Base-by-base conservation (phyloP, 2,797 vertebrate species). In the Periophthalmus magnuspinnatus region DNA sequence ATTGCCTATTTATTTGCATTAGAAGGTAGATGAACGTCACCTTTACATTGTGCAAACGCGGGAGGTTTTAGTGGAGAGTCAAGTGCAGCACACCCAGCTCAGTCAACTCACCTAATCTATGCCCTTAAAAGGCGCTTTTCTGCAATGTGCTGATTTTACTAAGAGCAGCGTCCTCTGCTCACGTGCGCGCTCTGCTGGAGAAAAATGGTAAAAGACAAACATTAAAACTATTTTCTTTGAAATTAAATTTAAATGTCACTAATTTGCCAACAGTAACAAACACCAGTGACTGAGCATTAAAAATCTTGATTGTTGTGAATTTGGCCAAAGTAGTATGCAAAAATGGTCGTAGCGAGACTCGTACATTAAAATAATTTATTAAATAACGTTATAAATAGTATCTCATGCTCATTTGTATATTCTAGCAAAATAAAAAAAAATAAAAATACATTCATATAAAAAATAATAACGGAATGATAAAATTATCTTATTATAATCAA, bases 121-220 rank as follows among this genome's bases (percentile, higher is more conserved):
- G 92, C 89, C 93, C 92, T 92, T 93, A 93, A 91, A 93, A 93
- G 92, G 93, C 84, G 78, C 77, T 90, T 86, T 91, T 83, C 67
- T 68, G 60, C 82, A 47, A 84, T 77, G 71, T 84, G 73, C 81
- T 68, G 68, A 69, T 77, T 75, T 73, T 69, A 67, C 63, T 65
- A 57, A 68, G 65, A 70, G 24, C 11, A 36, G n/a, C 14, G 0
- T 54, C 28, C 1, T 24, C 11, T 68, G 65, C 69, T 76, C 75
- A 5, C 9, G 62, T 65, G 81, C 83, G 62, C 75, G 41, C 86
- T 88, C 92, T 89, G 11, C 60, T 86, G 92, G 88, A 19, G 22
- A 56, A 56, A 64, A 1, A 21, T 1, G 47, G 63, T 14, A 58
- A 17, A 24, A 11, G 54, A 57, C 55, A 13, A 57, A 57, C 1